These are phyloP conservation scores for Orthonevra nobilis DNA, from an alignment of 2,888 invertebrate species.

Conservation along the genomic window DNA sequence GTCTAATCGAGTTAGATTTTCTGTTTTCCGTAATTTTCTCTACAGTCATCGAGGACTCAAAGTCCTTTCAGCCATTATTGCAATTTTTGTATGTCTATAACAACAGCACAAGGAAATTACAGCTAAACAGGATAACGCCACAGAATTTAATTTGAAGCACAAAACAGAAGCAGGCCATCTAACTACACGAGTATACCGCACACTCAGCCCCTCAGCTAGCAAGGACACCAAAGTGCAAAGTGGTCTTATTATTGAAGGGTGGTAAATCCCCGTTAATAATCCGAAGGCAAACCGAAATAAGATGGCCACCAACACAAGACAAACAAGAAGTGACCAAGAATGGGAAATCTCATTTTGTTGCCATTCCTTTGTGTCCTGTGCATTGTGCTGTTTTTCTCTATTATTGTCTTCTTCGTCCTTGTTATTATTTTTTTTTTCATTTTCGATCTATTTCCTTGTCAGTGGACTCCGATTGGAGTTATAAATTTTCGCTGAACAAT, in stretches of 20 bases:
- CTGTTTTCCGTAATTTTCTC: conserved; percentile 62
- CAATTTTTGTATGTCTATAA: conserved; percentile 66
- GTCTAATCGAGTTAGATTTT: conserved; percentile 68
- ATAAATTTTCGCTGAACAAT: conserved; percentile 63
- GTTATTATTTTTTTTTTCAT: no score
- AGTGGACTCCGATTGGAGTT: conserved; percentile 62
- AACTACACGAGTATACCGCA: not conserved
- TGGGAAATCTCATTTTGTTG: conserved; percentile 65
- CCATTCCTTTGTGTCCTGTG: conserved; percentile 48
- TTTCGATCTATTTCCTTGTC: conserved; percentile 56
- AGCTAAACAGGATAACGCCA: conserved; percentile 63
- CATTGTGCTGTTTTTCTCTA: not conserved
- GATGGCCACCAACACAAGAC: conserved; percentile 9
- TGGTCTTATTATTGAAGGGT: conserved; percentile 63
- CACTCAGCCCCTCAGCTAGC: not conserved
- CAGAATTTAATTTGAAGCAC: conserved; percentile 64
- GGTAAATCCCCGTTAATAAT: conserved; percentile 70
- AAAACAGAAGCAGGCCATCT: conserved; percentile 27
- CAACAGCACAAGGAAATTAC: conserved; percentile 37
- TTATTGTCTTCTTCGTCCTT: not conserved
- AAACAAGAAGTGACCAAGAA: conserved; percentile 31
- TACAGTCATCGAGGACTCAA: conserved; percentile 52
- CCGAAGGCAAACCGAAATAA: conserved; percentile 53
- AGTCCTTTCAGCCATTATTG: conserved; percentile 38
- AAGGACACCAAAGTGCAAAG: conserved; percentile 55